A percentile compares a stretch with the other conserved stretches of the same genome.
Conservation (phyloP, 2,797 vertebrate species). For the Trachurus trachurus region DNA sequence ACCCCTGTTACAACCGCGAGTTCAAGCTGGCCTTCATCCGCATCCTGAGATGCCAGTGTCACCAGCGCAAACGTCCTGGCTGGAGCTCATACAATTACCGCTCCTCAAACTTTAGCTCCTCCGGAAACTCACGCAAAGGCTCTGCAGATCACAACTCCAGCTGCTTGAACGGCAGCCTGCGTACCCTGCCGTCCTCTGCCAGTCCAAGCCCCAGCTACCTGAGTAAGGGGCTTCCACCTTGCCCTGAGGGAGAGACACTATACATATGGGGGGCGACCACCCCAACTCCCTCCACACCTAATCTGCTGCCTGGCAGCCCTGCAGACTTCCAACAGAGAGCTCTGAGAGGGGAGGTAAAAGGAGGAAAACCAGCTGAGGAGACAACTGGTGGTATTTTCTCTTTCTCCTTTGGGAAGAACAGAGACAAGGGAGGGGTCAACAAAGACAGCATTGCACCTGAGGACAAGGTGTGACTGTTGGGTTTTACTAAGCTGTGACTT, state of each 20-base stretch:
- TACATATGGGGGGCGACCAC: constrained; percentile 85
- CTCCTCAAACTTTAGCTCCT: constrained; percentile 90
- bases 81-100: constrained; percentile 92
- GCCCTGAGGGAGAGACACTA: constrained; percentile 85
- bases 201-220: constrained; percentile 91
- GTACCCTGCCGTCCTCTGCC: constrained; percentile 90
- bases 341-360: constrained; percentile 56
- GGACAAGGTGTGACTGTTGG: constrained; percentile 69
- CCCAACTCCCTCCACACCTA: constrained; percentile 77
- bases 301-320: constrained; percentile 78
- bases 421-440: constrained; percentile 57
- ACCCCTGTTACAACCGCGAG: constrained; percentile 97
- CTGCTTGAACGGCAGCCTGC: constrained; percentile 93
- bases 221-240: constrained; percentile 83
- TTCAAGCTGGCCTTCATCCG: constrained; percentile 97
- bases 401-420: constrained; percentile 80
- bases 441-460: constrained; percentile 53
- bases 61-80: constrained; percentile 87
- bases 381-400: constrained; percentile 58
- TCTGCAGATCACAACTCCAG: constrained; percentile 89
- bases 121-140: constrained; percentile 88
- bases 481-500: constrained; percentile 15
- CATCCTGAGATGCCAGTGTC: constrained; percentile 93
- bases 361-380: constrained; percentile 43
- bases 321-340: constrained; percentile 57